These are phyloP conservation scores for Neoniphon sammara DNA, from an alignment of 2,797 vertebrate species.

Conservation along the genomic window DNA sequence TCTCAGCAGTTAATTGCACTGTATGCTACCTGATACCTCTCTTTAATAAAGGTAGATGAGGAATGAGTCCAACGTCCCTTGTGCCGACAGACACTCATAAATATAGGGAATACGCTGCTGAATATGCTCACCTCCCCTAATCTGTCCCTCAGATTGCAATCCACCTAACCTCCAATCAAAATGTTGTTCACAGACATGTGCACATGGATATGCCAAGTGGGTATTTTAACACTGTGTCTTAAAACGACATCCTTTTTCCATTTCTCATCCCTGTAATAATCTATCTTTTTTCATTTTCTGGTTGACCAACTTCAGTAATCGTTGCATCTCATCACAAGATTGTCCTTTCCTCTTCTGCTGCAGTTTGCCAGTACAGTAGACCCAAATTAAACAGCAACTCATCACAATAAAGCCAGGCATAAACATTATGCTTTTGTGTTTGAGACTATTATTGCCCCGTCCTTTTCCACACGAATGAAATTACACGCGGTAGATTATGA, in stretches of 20 bases:
- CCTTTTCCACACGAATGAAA: slow-evolving; percentile 67
- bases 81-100: slow-evolving; percentile 19
- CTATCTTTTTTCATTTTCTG: slow-evolving; percentile 85
- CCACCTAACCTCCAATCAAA: slow-evolving; percentile 43
- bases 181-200: slow-evolving; percentile 48
- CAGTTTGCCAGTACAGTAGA: slow-evolving; percentile 70
- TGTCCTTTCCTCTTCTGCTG: slow-evolving; percentile 66
- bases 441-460: slow-evolving; percentile 71
- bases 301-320: slow-evolving; percentile 81
- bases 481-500: slow-evolving; percentile 69
- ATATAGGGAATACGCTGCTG: slow-evolving; percentile 5
- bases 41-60: slow-evolving; percentile 42
- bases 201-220: slow-evolving; percentile 52
- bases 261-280: slow-evolving; percentile 80
- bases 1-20: slow-evolving; percentile 30
- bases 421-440: slow-evolving; percentile 79
- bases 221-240: slow-evolving; percentile 68
- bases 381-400: slow-evolving; percentile 82
- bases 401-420: slow-evolving; percentile 79
- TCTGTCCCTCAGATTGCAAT: slow-evolving; percentile 32
- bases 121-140: slow-evolving; percentile 22
- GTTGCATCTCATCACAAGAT: slow-evolving; percentile 79
- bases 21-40: slow-evolving; percentile 18
- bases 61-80: slow-evolving; percentile 25
- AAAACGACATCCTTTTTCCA: slow-evolving; percentile 75